Conservation (phyloP, 30 jellyfish, hydroid and myxozoan genomes). For the Euphysa ruthae region DNA sequence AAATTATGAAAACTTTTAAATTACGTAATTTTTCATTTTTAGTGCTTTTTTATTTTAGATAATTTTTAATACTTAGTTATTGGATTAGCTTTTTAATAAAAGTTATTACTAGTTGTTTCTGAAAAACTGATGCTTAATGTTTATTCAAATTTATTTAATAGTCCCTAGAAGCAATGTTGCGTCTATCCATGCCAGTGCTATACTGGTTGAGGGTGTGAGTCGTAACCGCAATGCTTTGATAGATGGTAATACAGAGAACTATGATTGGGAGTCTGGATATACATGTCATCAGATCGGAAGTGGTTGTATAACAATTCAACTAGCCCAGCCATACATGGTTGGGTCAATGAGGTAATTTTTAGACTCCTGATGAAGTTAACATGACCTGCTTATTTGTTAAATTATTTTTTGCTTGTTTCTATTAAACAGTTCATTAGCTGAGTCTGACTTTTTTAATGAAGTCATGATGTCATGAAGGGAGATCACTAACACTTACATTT, state of each 20-base stretch:
- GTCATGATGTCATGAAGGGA: too few relatives aligned
- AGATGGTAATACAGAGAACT: slow-evolving; percentile 67
- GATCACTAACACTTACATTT: too few relatives aligned
- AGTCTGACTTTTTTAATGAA: not conserved
- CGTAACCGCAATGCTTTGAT: slow-evolving; percentile 81
- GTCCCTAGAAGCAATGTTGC: slow-evolving; percentile 81
- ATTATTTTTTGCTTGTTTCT: not conserved
- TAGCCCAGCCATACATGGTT: slow-evolving; percentile 77
- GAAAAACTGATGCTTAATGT: too few relatives aligned
- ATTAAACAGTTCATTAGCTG: not conserved
- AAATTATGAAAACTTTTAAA: too few relatives aligned
- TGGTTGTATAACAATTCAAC: slow-evolving; percentile 80
- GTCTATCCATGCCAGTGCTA: slow-evolving; percentile 46
- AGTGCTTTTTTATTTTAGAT: too few relatives aligned
- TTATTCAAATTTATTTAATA: too few relatives aligned
- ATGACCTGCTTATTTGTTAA: not conserved
- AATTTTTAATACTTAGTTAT: too few relatives aligned
- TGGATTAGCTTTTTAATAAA: too few relatives aligned
- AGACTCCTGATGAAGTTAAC: not conserved
- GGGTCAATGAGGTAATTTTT: slow-evolving; percentile 70
- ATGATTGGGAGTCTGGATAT: slow-evolving; percentile 93
- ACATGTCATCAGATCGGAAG: slow-evolving; percentile 96
- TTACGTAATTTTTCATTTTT: too few relatives aligned
- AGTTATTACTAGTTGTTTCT: too few relatives aligned
- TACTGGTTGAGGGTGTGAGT: slow-evolving; percentile 86